Conservation (phyloP, 2,888 invertebrate genomes). For the Heliothis peltigera region DNA sequence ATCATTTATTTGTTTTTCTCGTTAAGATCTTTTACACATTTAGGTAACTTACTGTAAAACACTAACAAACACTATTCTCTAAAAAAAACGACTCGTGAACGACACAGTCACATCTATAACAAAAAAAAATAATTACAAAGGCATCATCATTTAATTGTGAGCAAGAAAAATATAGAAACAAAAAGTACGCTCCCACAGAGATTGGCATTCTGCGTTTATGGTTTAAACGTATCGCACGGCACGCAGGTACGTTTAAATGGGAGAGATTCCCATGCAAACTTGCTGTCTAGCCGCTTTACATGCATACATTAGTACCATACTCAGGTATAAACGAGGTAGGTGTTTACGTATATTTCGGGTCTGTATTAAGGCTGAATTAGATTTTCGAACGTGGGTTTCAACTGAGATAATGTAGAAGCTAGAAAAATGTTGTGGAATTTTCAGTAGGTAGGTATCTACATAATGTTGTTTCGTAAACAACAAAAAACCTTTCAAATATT, state of each 20-base stretch:
- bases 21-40: no score
- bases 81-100: no score
- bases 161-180: no score
- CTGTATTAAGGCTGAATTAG: neutral
- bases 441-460: neutral
- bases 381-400: neutral
- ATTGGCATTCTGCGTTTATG: conserved; percentile 36
- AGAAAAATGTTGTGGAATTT: neutral
- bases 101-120: no score
- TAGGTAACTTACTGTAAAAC: no score
- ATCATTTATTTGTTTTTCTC: no score
- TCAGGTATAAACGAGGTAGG: neutral
- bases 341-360: neutral
- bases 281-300: conserved; percentile 32
- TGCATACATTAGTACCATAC: neutral
- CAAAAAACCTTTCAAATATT: no score
- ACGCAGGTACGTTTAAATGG: conserved; percentile 11
- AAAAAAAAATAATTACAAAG: no score
- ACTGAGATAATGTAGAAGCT: neutral
- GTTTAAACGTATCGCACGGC: conserved; percentile 23
- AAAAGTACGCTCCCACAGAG: no score
- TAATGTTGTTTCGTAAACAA: no score
- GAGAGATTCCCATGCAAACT: conserved; percentile 31
- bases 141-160: no score
- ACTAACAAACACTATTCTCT: no score